Conservation (phyloP, 2,888 invertebrate species). For the Volucella zonaria region DNA sequence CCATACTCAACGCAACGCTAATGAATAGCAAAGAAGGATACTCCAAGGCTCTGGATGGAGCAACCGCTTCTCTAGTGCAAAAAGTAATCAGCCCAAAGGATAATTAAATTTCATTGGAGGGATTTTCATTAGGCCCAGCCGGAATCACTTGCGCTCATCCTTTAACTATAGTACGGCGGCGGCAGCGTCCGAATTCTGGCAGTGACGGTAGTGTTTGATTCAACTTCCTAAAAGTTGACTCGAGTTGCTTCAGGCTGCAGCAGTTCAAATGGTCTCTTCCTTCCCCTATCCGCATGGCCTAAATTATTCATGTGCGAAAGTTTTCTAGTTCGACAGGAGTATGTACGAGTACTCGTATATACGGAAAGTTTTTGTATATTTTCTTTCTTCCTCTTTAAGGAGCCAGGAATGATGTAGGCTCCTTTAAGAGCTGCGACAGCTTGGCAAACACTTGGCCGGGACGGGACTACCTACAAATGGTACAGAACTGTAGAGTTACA, state of each 20-base stretch:
- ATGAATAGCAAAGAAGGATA: conserved; percentile 28
- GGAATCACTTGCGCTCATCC: conserved; percentile 6
- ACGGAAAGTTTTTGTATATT: conserved; percentile 30
- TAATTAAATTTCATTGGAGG: conserved; percentile 67
- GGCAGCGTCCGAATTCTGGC: neutral
- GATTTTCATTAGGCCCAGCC: conserved; percentile 54
- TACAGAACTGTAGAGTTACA: neutral
- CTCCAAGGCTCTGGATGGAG: neutral
- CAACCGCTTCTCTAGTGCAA: conserved; percentile 19
- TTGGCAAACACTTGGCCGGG: conserved; percentile 37
- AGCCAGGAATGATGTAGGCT: conserved; percentile 5
- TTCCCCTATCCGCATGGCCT: conserved; percentile 10
- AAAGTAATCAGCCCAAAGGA: conserved; percentile 66
- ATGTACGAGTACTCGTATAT: neutral
- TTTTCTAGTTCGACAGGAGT: conserved; percentile 52
- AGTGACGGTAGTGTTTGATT: neutral
- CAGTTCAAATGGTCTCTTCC: neutral
- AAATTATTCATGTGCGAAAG: conserved; percentile 69
- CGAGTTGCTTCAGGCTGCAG: conserved; percentile 3
- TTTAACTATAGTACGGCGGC: neutral
- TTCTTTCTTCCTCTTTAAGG: conserved; percentile 17
- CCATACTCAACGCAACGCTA: conserved; percentile 13
- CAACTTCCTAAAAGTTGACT: conserved; percentile 55
- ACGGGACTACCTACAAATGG: conserved; percentile 35
- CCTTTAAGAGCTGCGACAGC: conserved; percentile 29